Evolutionary conservation across 2,888 invertebrate species (phyloP).

Genomic region (Helleia helle): DNA sequence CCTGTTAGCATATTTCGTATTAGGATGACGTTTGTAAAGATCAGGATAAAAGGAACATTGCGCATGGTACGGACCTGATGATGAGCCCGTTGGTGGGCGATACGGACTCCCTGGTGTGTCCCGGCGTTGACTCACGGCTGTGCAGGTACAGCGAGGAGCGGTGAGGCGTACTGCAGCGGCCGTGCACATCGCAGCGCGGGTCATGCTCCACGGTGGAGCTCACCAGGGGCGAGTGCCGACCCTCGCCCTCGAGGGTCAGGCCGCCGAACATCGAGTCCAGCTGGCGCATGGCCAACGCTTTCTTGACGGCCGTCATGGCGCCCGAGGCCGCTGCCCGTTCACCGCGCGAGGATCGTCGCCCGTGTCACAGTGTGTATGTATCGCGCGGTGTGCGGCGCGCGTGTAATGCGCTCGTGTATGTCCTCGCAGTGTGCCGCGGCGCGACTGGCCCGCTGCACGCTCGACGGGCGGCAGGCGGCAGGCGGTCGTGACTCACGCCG

Average conservation of each 20-base stretch:
- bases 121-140: conserved; percentile 68
- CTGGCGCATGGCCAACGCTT: conserved; percentile 79
- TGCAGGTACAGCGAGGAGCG: conserved; percentile 61
- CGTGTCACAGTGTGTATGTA: no score
- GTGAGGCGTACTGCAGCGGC: conserved; percentile 61
- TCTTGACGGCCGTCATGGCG: conserved; percentile 57
- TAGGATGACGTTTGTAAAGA: neutral
- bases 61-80: conserved; percentile 47
- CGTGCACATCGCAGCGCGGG: conserved; percentile 82
- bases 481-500: conserved; percentile 50
- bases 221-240: conserved; percentile 54
- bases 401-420: conserved; percentile 46
- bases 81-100: conserved; percentile 63
- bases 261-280: conserved; percentile 82
- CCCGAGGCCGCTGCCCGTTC: no score
- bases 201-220: conserved; percentile 72
- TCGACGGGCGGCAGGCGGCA: conserved; percentile 43
- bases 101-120: conserved; percentile 68
- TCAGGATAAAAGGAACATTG: neutral
- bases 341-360: no score
- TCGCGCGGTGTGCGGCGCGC: no score
- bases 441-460: conserved; percentile 62
- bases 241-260: conserved; percentile 73
- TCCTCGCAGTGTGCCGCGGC: conserved; percentile 64
- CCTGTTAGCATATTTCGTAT: conserved; percentile 37